phyloP scores from a whole-genome alignment of 2,888 invertebrate species.

The Calliopum simillimum region DNA sequence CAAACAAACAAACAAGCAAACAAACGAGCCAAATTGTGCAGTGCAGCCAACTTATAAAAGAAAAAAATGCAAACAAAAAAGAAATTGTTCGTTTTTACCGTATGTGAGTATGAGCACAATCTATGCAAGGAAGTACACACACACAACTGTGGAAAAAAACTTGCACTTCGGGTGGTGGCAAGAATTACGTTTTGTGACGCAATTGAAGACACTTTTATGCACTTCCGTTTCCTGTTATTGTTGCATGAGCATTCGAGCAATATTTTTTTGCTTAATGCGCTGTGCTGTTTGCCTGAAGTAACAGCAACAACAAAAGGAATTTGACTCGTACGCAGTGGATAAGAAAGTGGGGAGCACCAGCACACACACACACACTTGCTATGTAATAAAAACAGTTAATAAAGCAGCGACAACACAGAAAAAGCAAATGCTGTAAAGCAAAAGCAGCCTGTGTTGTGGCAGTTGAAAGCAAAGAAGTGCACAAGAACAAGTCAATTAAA shows the following conservation, averaged over 20 bases:
- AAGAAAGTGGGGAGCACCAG: neutral
- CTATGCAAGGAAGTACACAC: slow-evolving; percentile 1
- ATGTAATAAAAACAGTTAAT: slow-evolving; percentile 5
- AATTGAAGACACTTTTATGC: slow-evolving; percentile 36
- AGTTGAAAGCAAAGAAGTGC: neutral
- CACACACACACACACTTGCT: neutral
- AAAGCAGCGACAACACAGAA: slow-evolving; percentile 3
- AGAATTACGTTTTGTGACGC: slow-evolving; percentile 33
- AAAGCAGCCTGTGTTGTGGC: neutral
- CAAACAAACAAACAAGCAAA: slow-evolving; percentile 27
- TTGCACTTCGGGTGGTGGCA: slow-evolving; percentile 14
- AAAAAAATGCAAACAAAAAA: neutral
- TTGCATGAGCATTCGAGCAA: slow-evolving; percentile 16
- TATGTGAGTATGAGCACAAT: too few relatives aligned
- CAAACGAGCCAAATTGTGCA: slow-evolving; percentile 16
- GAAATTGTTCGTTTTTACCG: too few relatives aligned
- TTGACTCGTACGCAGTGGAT: neutral
- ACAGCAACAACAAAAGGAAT: neutral
- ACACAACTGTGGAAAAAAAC: neutral
- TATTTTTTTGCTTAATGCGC: neutral
- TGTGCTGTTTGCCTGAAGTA: neutral
- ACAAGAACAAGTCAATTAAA: slow-evolving; percentile 28
- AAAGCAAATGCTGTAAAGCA: neutral
- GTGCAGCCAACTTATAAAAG: slow-evolving; percentile 13
- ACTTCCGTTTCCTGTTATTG: slow-evolving; percentile 37